phyloP scores from a whole-genome alignment of 2,797 vertebrate species.

The Platalea minor region DNA sequence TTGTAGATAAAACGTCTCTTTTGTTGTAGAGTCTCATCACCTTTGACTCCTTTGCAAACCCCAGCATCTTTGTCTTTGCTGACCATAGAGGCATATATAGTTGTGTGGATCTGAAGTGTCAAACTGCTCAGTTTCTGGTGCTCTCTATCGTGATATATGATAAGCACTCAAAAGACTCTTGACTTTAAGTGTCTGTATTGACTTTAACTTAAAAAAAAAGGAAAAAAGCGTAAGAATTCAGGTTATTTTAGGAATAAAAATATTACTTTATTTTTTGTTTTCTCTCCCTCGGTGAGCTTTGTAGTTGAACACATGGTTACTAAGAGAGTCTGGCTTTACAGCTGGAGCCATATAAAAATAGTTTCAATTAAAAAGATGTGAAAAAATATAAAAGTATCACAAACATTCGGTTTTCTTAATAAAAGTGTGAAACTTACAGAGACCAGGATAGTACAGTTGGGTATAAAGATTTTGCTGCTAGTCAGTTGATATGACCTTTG shows the following conservation, averaged over 20 bases:
- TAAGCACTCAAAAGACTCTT: not conserved
- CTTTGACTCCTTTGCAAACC: not conserved
- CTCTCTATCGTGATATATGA: not conserved
- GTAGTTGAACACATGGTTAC: constrained; percentile 15
- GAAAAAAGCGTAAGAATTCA: not conserved
- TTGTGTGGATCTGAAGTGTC: not conserved
- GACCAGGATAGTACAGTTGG: not conserved
- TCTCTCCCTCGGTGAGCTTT: not conserved
- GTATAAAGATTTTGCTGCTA: not conserved
- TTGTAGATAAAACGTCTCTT: not conserved
- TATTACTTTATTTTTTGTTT: not conserved
- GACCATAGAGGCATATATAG: not conserved
- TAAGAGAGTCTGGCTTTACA: constrained; percentile 49
- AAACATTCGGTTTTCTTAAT: not conserved
- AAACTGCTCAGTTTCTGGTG: not conserved
- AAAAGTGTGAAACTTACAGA: not conserved
- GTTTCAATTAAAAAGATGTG: constrained; percentile 51
- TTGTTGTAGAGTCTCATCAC: not conserved
- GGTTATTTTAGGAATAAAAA: constrained; percentile 28
- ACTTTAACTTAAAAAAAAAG: not conserved
- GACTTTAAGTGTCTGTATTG: not conserved
- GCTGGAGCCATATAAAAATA: constrained; percentile 61
- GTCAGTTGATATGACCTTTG: not conserved
- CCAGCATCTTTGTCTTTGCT: not conserved
- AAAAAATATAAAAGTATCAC: constrained; percentile 3